A percentile compares a stretch with the other conserved stretches of the same genome.
Evolutionary conservation across 1,140 invertebrate genomes (phyloP).

Genomic region (Limonius californicus): DNA sequence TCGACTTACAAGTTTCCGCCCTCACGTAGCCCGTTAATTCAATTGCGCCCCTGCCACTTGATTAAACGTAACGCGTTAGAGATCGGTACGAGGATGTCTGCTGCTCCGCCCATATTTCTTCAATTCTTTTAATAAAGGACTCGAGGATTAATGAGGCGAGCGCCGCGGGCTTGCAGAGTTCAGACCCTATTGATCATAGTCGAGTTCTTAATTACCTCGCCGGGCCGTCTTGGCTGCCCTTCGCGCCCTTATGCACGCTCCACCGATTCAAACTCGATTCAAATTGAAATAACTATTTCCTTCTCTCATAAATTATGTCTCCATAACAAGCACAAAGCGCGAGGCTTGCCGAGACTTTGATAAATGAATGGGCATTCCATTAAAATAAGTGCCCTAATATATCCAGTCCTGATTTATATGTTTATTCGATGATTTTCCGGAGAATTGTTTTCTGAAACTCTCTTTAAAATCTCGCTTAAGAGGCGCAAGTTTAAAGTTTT

Average conservation of each 20-base stretch:
- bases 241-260: conserved; percentile 36
- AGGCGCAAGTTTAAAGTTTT: not conserved
- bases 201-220: conserved; percentile 38
- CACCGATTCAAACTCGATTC: conserved; percentile 25
- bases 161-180: conserved; percentile 24
- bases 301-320: conserved; percentile 43
- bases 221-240: conserved; percentile 27
- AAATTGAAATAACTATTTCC: conserved; percentile 44
- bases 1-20: conserved; percentile 42
- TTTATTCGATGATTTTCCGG: conserved; percentile 25
- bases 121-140: conserved; percentile 42
- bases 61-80: conserved; percentile 38
- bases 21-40: conserved; percentile 40
- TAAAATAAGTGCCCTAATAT: conserved; percentile 44
- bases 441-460: conserved; percentile 8
- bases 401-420: conserved; percentile 40
- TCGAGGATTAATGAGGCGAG: conserved; percentile 40
- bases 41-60: conserved; percentile 40
- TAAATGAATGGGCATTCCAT: conserved; percentile 42
- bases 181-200: conserved; percentile 36
- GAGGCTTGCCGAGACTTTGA: conserved; percentile 34
- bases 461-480: not conserved
- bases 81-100: conserved; percentile 27
- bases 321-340: conserved; percentile 32
- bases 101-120: conserved; percentile 39